Evolutionary conservation across 2,888 invertebrate species (phyloP), one percentile per base, ranked within the genome.

Genomic region (Mesochorus sp.): DNA sequence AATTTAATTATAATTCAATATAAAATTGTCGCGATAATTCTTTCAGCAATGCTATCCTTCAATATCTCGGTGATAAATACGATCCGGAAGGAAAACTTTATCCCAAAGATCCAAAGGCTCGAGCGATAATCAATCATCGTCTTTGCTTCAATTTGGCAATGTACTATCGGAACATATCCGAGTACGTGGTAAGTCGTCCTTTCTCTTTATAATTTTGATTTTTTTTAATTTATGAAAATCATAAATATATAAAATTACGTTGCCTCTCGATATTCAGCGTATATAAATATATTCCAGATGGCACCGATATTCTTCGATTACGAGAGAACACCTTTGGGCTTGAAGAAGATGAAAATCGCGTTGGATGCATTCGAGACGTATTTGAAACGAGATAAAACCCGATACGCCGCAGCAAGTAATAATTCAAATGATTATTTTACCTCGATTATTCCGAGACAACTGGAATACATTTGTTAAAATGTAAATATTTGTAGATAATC

Each of bases 231-330:
- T n/a, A 12, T n/a, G 2, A 1, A n/a, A 17, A 21, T 6, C 2
- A n/a, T 2, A 0, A 31, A 51, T 28, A 10, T 24, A 42, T 59
- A 44, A 6, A 47, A 21, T 4, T n/a, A n/a, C n/a, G n/a, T n/a
- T n/a, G n/a, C n/a, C n/a, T n/a, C n/a, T n/a, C n/a, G n/a, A 21
- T 5, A 3, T 24, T 8, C 57, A 34, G 72, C 51, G 42, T n/a
- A n/a, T 55, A 51, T 44, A 31, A 68, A 76, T 68, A 31, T 74
- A 81, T 89, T 90, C 47, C 88, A 95, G 95, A 92, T 96, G 93
- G 94, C 94, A 0, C 96, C 96, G 17, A 95, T 96, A 85, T 96
- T 95, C 89, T 96, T 95, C 83, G 95, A 94, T 86, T 96, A 96
- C 86, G 91, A 94, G 85, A 93, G 95, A 70, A 94, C 94, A 0